Conservation (phyloP, 2,797 vertebrate species). For the Rhodeus uyekii region DNA sequence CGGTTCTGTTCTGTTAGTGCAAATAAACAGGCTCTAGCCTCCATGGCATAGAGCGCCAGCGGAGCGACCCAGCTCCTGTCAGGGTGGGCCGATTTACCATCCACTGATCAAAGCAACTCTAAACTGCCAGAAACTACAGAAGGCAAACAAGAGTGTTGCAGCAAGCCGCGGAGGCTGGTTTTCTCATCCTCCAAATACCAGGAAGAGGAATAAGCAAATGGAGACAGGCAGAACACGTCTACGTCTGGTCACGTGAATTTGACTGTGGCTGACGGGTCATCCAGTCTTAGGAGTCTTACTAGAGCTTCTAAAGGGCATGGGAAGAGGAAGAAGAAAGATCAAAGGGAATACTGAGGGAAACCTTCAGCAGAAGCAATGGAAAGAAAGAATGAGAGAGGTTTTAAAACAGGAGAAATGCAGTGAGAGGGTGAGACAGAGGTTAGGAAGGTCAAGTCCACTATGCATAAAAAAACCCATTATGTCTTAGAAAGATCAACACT, state of each 20-base stretch:
- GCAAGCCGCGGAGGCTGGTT: slow-evolving; percentile 44
- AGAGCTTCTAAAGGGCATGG: slow-evolving; percentile 58
- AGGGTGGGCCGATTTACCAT: slow-evolving; percentile 59
- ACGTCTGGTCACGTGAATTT: slow-evolving; percentile 47
- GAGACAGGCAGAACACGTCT: slow-evolving; percentile 31
- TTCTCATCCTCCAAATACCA: slow-evolving; percentile 36
- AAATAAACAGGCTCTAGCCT: slow-evolving; percentile 8
- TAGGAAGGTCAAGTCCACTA: not conserved
- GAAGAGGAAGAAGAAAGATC: slow-evolving; percentile 59
- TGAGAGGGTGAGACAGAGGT: not conserved
- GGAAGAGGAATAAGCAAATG: slow-evolving; percentile 17
- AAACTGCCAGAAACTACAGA: slow-evolving; percentile 69
- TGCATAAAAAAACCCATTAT: not conserved
- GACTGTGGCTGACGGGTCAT: slow-evolving; percentile 52
- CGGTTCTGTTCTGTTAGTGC: slow-evolving; percentile 15
- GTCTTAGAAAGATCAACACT: not conserved
- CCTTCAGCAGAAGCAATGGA: slow-evolving; percentile 52
- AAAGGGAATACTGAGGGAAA: slow-evolving; percentile 64
- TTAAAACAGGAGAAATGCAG: not conserved
- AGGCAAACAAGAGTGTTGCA: slow-evolving; percentile 58
- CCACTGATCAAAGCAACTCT: slow-evolving; percentile 73
- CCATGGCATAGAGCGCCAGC: slow-evolving; percentile 55
- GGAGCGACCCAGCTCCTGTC: slow-evolving; percentile 34
- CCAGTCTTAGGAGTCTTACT: slow-evolving; percentile 61
- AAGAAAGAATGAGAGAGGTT: not conserved